Evolutionary conservation across 2,888 invertebrate genomes (phyloP), one percentile per base, ranked within the genome.

Genomic region (Eremobia ochroleuca): DNA sequence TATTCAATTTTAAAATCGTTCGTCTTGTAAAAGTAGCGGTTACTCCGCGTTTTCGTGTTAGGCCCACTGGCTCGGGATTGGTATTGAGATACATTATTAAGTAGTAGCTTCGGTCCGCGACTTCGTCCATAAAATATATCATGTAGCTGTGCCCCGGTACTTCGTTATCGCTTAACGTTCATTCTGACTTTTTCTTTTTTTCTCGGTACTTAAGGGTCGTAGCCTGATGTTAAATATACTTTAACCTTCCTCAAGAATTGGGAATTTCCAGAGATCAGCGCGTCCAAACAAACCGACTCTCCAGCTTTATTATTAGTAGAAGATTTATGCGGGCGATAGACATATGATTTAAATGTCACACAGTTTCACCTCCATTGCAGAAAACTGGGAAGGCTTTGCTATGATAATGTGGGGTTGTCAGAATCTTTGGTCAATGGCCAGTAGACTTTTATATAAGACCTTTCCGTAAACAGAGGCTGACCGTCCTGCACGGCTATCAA

Each of bases 381-480:
- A 13, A 18, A 31, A n/a, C 31, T 18, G n/a, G 21, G 21, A 34
- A 18, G 21, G 11, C 1, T 11, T 40, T 5, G 6, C 9, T 37
- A n/a, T 43, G 25, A 59, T 13, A 61, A 49, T 3, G 9, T 34
- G 52, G 8, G 43, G 18, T 61, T 8, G 4, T 49, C 43, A 43
- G 46, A 34, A 3, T 21, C 52, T 15, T 21, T 13, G 43, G 79
- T 65, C 69, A 69, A 18, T 46, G 64, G 3, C 68, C 65, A 1
- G 25, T 37, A 21, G 6, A 25, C 8, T 28, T 59, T n/a, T 40
- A 61, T 67, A 49, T n/a, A 49, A 25, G 37, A 28, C 4, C 8
- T 61, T n/a, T 37, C 81, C 52, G 52, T 78, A 79, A 83, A 66
- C 71, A 61, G 71, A 40, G 18, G 28, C 76, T 37, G 40, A 28